phyloP scores from a whole-genome alignment of 2,113 vertebrate species.

The Cephalopterus ornatus region DNA sequence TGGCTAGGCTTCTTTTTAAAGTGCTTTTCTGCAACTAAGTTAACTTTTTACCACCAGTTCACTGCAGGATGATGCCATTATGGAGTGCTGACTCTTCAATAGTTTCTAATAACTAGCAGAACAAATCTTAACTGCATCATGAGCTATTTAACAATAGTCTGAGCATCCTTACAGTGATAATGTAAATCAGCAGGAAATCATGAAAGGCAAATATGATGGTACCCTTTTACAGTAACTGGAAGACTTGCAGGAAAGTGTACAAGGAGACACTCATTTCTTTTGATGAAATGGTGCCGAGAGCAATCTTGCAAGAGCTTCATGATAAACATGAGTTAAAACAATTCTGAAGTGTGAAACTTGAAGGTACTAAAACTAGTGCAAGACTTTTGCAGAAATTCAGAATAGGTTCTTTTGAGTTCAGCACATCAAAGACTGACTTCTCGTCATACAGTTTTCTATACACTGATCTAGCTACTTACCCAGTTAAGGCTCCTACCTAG shows the following conservation, averaged over 20 bases:
- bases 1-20: neutral
- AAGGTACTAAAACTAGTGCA: neutral
- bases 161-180: neutral
- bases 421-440: neutral
- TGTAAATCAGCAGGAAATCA: neutral
- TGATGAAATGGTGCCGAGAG: neutral
- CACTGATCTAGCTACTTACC: neutral
- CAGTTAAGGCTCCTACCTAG: conserved; percentile 28
- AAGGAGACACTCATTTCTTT: neutral
- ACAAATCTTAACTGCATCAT: neutral
- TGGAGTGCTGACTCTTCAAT: neutral
- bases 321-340: neutral
- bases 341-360: neutral
- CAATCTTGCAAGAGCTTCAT: neutral
- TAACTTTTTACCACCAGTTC: neutral
- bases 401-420: neutral
- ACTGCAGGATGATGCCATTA: neutral
- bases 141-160: neutral
- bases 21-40: neutral
- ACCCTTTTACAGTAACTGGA: neutral
- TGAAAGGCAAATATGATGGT: neutral
- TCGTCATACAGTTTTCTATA: neutral
- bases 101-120: neutral
- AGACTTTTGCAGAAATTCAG: neutral
- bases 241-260: neutral